Base-by-base conservation (phyloP, 2,113 vertebrate species). In the Lamprologus sp. region DNA sequence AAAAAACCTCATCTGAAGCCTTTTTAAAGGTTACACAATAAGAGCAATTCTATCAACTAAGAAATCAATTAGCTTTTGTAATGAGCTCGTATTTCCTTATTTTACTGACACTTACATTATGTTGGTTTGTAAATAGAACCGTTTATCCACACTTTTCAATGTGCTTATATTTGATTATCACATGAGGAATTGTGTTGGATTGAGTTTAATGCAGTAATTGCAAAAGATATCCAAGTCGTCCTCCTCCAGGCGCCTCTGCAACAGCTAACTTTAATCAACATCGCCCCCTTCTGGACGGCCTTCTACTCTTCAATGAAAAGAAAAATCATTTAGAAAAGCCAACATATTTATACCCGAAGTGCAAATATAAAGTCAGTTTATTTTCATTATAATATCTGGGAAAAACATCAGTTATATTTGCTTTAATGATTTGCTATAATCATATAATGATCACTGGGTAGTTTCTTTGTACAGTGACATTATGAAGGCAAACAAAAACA, bases 231-330 rank as follows among this genome's bases (percentile, higher is more conserved):
- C 15, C 42, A 49, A 77, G 45, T 13, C 33, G 17, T 28, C 40
- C 33, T 14, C 45, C 47, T 68, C 81, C 68, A 56, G 49, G 31
- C 3, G 9, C 2, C 7, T 70, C 11, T 73, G 55, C 11, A 14
- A 9, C 47, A 23, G 17, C 37, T 53, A 4, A 7, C 63, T 40
- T 37, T 37, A 35, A 68, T 49, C 3, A 85, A 90, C 63, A 90
- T 35, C 31, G 82, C 93, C 93, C 86, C 23, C 93, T 86, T 68
- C 54, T 91, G 93, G 93, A 75, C 4, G 2, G 58, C 28, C 33
- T 8, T 68, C 15, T 31, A 14, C 42, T 58, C 4, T 56, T 21
- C 12, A 35, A 2, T n/a, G 45, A 7, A 42, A 9, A 45, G 54
- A 79, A 68, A 4, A 26, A 1, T 10, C 3, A 17, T 7, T 33